phyloP scores from a whole-genome alignment of 2,888 invertebrate genomes.

The Petrolisthes cinctipes region DNA sequence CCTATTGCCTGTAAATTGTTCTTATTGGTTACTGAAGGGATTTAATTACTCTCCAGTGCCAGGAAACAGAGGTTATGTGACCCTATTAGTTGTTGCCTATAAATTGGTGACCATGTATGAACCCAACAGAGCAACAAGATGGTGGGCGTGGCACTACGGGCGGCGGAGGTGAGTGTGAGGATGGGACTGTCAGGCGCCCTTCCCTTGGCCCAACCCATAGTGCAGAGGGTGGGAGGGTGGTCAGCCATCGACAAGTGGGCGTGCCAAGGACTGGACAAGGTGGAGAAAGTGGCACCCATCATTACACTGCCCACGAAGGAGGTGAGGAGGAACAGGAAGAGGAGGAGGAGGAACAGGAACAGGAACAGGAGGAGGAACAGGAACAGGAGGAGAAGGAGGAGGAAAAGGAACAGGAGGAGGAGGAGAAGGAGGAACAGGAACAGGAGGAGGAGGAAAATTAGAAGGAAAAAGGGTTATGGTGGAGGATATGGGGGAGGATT shows the following conservation, averaged over 20 bases:
- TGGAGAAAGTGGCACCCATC: constrained; percentile 40
- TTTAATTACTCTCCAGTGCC: too few species aligned
- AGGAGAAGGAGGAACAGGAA: too few species aligned
- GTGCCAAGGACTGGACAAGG: constrained; percentile 46
- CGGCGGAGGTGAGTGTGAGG: constrained; percentile 37
- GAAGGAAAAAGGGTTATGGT: too few species aligned
- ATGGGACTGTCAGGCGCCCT: constrained; percentile 37
- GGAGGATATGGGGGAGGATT: too few species aligned
- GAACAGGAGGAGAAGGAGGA: constrained; percentile 32
- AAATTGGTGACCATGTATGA: too few species aligned
- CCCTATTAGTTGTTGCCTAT: too few species aligned
- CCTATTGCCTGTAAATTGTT: too few species aligned
- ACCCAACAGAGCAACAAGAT: constrained; percentile 31
- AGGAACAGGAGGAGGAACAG: too few species aligned
- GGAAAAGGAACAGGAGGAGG: neutral
- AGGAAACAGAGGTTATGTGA: too few species aligned
- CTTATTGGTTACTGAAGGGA: too few species aligned
- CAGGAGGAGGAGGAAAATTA: too few species aligned
- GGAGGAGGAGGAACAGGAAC: too few species aligned
- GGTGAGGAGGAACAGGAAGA: constrained; percentile 2
- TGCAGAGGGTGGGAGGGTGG: constrained; percentile 50
- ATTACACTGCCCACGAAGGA: constrained; percentile 42
- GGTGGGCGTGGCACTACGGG: constrained; percentile 44
- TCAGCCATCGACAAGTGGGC: constrained; percentile 46
- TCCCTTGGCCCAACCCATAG: constrained; percentile 47